These are phyloP conservation scores for Torymus tubicola DNA, from an alignment of 2,888 invertebrate species.

Conservation along the genomic window DNA sequence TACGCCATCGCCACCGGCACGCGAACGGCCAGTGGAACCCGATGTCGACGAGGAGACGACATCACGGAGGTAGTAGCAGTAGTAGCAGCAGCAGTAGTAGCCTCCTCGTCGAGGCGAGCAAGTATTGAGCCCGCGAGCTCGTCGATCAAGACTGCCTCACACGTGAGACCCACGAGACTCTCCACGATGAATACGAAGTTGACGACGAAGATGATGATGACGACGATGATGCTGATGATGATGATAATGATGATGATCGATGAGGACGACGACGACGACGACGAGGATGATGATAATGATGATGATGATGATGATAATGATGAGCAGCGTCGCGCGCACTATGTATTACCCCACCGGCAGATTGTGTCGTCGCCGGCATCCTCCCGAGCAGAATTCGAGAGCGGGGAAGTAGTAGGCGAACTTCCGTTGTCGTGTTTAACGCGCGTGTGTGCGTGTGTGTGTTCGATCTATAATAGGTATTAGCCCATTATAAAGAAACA, in stretches of 20 bases:
- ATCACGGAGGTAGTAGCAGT: conserved; percentile 60
- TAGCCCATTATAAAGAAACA: too few relatives aligned
- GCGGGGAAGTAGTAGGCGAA: conserved; percentile 6
- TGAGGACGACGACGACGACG: conserved; percentile 2
- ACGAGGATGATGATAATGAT: background rate
- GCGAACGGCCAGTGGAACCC: conserved; percentile 70
- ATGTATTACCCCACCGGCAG: too few relatives aligned
- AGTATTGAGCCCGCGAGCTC: conserved; percentile 73
- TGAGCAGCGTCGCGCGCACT: too few relatives aligned
- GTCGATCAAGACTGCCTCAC: conserved; percentile 75
- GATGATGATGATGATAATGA: background rate
- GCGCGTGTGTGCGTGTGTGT: too few relatives aligned
- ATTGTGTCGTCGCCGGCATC: conserved; percentile 31
- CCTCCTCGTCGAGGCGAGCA: conserved; percentile 59
- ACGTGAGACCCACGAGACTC: conserved; percentile 65
- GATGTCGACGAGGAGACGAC: conserved; percentile 69
- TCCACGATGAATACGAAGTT: conserved; percentile 40
- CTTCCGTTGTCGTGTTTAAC: background rate
- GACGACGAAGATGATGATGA: conserved; percentile 4
- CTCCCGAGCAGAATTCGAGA: conserved; percentile 50
- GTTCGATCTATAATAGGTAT: too few relatives aligned
- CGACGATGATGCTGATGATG: conserved; percentile 17
- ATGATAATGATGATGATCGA: background rate
- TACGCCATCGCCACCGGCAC: conserved; percentile 72
- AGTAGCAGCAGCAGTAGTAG: conserved; percentile 34